These are phyloP conservation scores for Urocyon cinereoargenteus DNA, from an alignment of 2,797 vertebrate species.

Conservation along the genomic window DNA sequence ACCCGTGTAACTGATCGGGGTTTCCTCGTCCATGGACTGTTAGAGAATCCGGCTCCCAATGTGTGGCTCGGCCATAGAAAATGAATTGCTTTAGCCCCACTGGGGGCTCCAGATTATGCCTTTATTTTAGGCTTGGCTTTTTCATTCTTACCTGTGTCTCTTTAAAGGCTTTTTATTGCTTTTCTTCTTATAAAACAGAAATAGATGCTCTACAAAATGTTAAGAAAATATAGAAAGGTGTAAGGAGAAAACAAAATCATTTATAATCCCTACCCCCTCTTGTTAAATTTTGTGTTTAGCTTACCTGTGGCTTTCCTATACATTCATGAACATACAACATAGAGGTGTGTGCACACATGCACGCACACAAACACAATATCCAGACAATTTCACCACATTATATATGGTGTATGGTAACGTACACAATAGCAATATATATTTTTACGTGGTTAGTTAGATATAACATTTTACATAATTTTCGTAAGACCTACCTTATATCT, in stretches of 20 bases:
- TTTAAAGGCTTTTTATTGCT: conserved; percentile 56
- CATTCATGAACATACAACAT: not conserved
- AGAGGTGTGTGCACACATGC: fast-evolving
- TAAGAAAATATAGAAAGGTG: conserved; percentile 45
- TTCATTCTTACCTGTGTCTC: conserved; percentile 67
- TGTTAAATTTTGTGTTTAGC: not conserved
- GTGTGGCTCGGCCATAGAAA: not conserved
- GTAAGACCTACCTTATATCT: conserved; percentile 48
- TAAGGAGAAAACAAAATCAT: not conserved
- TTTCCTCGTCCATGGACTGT: conserved; percentile 41
- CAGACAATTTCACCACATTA: not conserved
- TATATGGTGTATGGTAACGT: not conserved
- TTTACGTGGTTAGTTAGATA: conserved; percentile 38
- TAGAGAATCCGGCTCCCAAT: not conserved
- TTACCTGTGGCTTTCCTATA: not conserved
- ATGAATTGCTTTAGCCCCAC: conserved; percentile 36
- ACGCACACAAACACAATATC: not conserved
- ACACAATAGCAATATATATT: not conserved
- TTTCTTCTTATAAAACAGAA: conserved; percentile 54
- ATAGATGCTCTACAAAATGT: conserved; percentile 63
- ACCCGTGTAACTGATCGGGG: not conserved
- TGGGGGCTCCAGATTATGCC: conserved; percentile 29
- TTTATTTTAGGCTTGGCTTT: conserved; percentile 42
- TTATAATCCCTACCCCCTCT: conserved; percentile 20
- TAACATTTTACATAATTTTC: conserved; percentile 53